Conservation (phyloP, 2,797 vertebrate species). For the Sebastiscus albofasciatus region DNA sequence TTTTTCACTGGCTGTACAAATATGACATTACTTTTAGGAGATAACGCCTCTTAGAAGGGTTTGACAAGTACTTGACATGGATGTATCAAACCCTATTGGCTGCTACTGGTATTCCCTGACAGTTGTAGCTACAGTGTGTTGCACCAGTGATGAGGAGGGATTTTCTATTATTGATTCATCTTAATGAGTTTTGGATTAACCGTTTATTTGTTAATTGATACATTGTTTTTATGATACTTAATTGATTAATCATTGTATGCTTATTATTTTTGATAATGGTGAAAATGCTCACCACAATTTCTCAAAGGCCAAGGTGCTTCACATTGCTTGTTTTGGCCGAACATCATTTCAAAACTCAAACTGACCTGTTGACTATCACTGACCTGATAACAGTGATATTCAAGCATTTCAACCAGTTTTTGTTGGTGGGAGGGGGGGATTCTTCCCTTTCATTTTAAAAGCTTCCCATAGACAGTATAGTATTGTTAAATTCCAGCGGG, state of each 20-base stretch:
- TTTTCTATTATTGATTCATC: neutral
- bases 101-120: neutral
- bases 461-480: neutral
- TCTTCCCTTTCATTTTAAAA: neutral
- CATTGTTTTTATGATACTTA: too few species aligned
- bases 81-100: neutral
- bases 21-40: neutral
- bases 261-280: too few species aligned
- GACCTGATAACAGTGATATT: neutral
- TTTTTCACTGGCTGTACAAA: neutral
- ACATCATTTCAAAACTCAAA: too few species aligned
- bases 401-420: neutral
- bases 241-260: too few species aligned
- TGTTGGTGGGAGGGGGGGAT: rapidly evolving
- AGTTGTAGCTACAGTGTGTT: too few species aligned
- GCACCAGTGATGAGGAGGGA: neutral
- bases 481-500: neutral
- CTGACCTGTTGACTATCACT: too few species aligned
- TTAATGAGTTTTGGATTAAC: too few species aligned
- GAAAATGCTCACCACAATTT: too few species aligned
- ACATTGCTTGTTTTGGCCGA: too few species aligned
- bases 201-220: too few species aligned
- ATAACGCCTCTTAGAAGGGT: neutral
- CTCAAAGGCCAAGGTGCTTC: too few species aligned
- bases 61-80: neutral